These are phyloP conservation scores for Rhodinocichla rosea DNA, from an alignment of 2,113 vertebrate genomes.

Conservation along the genomic window DNA sequence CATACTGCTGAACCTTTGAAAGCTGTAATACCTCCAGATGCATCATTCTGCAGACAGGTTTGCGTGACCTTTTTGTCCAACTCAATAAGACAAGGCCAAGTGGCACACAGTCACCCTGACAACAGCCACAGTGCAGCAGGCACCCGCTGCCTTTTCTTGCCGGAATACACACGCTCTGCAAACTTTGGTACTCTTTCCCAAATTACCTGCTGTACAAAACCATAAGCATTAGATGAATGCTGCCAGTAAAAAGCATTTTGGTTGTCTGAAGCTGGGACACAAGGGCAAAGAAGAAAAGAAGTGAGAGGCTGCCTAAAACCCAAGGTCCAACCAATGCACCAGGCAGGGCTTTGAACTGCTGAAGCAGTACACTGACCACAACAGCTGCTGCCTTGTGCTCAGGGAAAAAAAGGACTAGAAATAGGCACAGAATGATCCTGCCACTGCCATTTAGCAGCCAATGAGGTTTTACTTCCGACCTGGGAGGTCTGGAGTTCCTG, in stretches of 20 bases:
- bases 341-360: not conserved
- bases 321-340: not conserved
- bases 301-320: not conserved
- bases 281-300: not conserved
- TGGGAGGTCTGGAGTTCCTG: not conserved
- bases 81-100: not conserved
- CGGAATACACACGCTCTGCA: not conserved
- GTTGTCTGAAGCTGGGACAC: not conserved
- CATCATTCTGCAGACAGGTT: not conserved
- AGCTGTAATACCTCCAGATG: not conserved
- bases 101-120: not conserved
- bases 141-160: not conserved
- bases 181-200: not conserved
- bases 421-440: not conserved
- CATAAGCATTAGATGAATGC: not conserved
- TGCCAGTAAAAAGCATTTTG: not conserved
- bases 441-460: not conserved
- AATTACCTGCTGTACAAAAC: not conserved
- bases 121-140: not conserved
- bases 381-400: not conserved
- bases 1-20: not conserved
- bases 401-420: not conserved
- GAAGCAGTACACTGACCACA: not conserved
- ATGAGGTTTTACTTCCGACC: not conserved
- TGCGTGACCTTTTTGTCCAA: not conserved